Percentiles rank a stretch among this genome's conserved stretches.
phyloP scores from a whole-genome alignment of 2,113 vertebrate genomes.

The Manacus vitellinus region DNA sequence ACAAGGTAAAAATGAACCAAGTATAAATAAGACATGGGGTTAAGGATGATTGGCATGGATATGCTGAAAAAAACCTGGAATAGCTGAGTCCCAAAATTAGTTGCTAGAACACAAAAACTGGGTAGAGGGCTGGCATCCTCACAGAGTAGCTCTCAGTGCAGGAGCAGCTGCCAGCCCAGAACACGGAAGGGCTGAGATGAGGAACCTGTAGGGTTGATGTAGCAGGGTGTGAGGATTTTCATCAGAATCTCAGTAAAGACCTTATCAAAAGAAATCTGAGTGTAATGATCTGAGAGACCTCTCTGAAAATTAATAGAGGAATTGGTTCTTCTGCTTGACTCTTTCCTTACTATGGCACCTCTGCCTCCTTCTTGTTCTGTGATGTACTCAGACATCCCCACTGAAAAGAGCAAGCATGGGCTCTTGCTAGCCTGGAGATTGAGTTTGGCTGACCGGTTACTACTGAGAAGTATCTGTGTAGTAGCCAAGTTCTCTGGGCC shows the following conservation, averaged over 20 bases:
- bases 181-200: background rate
- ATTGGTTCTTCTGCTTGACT: background rate
- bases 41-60: background rate
- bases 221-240: background rate
- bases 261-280: background rate
- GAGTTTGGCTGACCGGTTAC: background rate
- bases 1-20: background rate
- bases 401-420: background rate
- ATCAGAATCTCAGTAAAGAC: background rate
- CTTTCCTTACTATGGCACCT: background rate
- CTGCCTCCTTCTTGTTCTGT: background rate
- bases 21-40: background rate
- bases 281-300: background rate
- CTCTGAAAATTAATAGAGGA: background rate
- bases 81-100: background rate
- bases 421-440: background rate
- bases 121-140: background rate
- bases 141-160: background rate
- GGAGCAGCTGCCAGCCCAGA: background rate
- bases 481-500: background rate
- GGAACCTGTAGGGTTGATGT: background rate
- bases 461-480: background rate
- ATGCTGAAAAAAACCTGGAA: background rate
- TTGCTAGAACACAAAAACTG: background rate
- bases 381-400: background rate